Evolutionary conservation across 30 jellyfish, hydroid and myxozoan genomes (phyloP), one percentile per base, ranked within the genome.

Genomic region (Hydractinia echinata): DNA sequence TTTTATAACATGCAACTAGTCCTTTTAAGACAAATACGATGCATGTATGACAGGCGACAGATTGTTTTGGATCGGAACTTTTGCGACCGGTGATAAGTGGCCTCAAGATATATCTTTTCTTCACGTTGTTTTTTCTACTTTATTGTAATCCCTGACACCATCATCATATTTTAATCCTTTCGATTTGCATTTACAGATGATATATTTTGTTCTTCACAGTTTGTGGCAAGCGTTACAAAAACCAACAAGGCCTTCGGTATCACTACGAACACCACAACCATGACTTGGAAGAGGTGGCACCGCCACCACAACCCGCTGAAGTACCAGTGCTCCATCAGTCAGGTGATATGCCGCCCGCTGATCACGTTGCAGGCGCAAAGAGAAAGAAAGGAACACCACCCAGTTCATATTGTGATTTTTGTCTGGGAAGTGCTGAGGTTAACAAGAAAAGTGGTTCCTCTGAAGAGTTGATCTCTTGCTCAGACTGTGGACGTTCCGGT

Each of bases 401-500:
- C 55, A 92, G 89, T 79, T 86, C 95, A 7, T 92, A 86, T 80
- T 92, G 98, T 67, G 98, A 92, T 72, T 86, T 87, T 86, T 92
- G 98, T 67, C 92, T 92, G 69, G 98, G 98, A 67, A 95, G 85
- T 87, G 90, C 85, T 4, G 79, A 84, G 56, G 95, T 79, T 52
- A 92, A 92, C 76, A 92, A 87, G 84, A 86, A 92, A 64, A 91
- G 95, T 6, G 96, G 96, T 15, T 72, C 72, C 8, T 73, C 84
- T 50, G 98, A 92, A 76, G 95, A 83, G 77, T 81, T 92, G 74
- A 86, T 92, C 48, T 92, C 96, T 4, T 92, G 98, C 54, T 81
- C 98, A 14, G 98, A 92, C 72, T 92, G 98, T 84, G 98, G 98
- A 9, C 80, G 98, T 61, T 92, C 98, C 72, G 98, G 98, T 92